Conservation (phyloP, 2,797 vertebrate genomes). For the Syndactyla subalaris region DNA sequence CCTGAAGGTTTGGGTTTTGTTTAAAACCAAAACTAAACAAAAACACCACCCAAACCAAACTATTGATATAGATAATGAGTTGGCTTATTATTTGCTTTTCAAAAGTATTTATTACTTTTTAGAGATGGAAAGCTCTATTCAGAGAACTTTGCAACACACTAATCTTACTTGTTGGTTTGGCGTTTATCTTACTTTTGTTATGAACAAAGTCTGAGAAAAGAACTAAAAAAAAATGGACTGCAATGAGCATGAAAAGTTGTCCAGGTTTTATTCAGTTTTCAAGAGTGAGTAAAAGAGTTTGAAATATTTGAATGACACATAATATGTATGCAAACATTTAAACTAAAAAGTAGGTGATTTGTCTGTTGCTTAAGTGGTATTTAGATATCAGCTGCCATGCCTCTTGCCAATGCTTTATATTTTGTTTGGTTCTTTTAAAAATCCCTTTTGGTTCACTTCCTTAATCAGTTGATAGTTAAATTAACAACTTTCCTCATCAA, state of each 20-base stretch:
- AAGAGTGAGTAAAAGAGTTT: not conserved
- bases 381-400: not conserved
- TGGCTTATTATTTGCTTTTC: not conserved
- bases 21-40: not conserved
- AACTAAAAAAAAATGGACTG: not conserved
- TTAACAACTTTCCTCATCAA: not conserved
- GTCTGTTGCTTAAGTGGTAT: not conserved
- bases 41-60: rapidly evolving
- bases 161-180: not conserved
- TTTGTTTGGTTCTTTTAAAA: not conserved
- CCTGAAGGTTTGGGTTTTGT: not conserved
- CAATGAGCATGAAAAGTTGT: not conserved
- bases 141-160: not conserved
- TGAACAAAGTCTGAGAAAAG: not conserved
- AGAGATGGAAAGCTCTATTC: not conserved
- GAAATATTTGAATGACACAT: not conserved
- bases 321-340: not conserved
- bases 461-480: not conserved
- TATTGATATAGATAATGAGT: not conserved
- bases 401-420: not conserved
- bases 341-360: not conserved
- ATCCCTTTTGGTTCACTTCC: not conserved
- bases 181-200: not conserved
- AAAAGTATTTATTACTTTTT: not conserved
- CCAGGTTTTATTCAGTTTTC: not conserved